Base-by-base conservation (phyloP, 2,888 invertebrate genomes). In the Diadegma fenestrale region DNA sequence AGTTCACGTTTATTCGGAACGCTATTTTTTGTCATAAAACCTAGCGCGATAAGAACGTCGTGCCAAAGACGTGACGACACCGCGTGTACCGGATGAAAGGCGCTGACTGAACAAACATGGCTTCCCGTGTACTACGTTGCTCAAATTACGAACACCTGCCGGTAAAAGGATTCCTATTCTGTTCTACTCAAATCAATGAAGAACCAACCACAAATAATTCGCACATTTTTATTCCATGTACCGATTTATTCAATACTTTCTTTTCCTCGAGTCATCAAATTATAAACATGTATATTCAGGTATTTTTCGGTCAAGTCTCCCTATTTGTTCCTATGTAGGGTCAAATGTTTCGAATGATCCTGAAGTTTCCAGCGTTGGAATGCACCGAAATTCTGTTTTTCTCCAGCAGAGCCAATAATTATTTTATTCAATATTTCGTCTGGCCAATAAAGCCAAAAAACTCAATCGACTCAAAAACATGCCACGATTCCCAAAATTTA, bases 31-130 rank as follows among this genome's bases (percentile, higher is more conserved):
- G 22, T 54, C 68, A 48, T 37, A 33, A 69, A 69, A 43, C 19
- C n/a, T 33, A 66, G 48, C 69, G 61, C 77, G 54, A 68, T 30
- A 75, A 80, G 81, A 86, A 87, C 82, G 90, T 85, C 88, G 80
- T 82, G 86, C 51, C 22, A 63, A 76, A 77, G 84, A 84, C 80
- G 85, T 87, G 88, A 88, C 88, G 73, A 83, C 82, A 85, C 91
- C 91, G 92, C 92, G 91, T 92, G 91, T 90, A 90, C 92, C 92
- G 92, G 92, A 92, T 91, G 89, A 90, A 88, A 89, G 89, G 89
- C 89, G 88, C 87, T 80, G 87, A 88, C 87, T 89, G 80, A 68
- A 86, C 71, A 84, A 90, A 90, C 85, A 91, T 90, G 91, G 91
- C 89, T 89, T 88, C 90, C 88, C 85, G 88, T 37, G 37, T 89